Conservation (phyloP, 1,140 invertebrate genomes). For the Hyphantria cunea region DNA sequence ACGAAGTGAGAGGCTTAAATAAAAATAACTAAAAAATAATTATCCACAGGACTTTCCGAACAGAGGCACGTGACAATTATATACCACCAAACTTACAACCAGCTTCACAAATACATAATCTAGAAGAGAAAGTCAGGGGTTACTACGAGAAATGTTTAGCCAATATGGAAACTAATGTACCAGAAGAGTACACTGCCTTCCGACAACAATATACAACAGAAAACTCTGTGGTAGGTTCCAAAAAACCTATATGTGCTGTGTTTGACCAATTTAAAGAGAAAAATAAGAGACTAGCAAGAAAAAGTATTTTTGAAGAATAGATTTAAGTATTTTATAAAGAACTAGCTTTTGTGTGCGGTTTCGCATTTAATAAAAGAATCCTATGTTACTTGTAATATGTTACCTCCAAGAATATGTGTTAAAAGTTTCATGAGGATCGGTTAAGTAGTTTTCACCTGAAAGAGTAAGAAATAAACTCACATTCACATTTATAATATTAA, state of each 20-base stretch:
- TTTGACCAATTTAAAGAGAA: constrained; percentile 54
- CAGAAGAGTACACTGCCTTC: constrained; percentile 40
- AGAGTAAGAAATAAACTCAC: no score
- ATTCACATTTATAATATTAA: no score
- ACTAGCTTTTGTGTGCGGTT: no score
- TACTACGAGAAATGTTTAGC: constrained; percentile 45
- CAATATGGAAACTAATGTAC: constrained; percentile 44
- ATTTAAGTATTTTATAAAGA: not conserved
- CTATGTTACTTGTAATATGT: no score
- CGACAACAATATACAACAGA: constrained; percentile 51
- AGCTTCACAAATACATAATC: constrained; percentile 45
- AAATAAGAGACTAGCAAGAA: constrained; percentile 50
- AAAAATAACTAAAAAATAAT: no score
- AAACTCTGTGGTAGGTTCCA: constrained; percentile 47
- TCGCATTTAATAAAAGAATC: no score
- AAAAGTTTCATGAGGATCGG: no score
- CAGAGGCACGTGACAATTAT: constrained; percentile 66
- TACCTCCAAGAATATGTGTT: no score
- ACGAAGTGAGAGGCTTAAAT: no score
- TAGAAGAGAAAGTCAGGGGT: constrained; percentile 51
- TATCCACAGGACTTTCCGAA: constrained; percentile 58
- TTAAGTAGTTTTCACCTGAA: no score
- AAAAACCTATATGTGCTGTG: constrained; percentile 53
- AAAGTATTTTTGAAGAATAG: constrained; percentile 19
- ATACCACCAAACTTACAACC: constrained; percentile 32